phyloP scores from a whole-genome alignment of 1,140 invertebrate genomes.

The Hylyphantes graminicola region DNA sequence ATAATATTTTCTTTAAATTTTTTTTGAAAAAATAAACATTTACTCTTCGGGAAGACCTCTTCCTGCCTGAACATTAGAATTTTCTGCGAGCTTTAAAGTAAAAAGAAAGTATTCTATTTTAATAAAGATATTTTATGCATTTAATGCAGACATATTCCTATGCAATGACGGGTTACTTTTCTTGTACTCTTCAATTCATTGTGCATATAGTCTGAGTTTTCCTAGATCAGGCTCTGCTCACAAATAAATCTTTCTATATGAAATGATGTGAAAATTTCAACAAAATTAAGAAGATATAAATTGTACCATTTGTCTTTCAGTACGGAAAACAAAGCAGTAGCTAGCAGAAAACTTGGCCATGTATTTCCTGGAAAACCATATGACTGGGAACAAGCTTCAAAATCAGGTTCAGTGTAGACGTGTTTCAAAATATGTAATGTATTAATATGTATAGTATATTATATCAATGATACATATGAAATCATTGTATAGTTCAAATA shows the following conservation, averaged over 20 bases:
- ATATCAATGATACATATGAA: too few relatives aligned
- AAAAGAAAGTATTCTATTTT: too few relatives aligned
- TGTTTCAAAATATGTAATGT: too few relatives aligned
- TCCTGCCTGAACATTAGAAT: too few relatives aligned
- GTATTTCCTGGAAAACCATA: conserved; percentile 23
- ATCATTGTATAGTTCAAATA: too few relatives aligned
- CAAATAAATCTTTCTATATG: background rate
- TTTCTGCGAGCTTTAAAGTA: too few relatives aligned
- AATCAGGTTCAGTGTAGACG: background rate
- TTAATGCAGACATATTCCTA: background rate
- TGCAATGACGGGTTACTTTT: background rate
- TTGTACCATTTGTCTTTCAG: background rate
- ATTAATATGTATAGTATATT: too few relatives aligned
- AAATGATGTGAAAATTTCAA: background rate
- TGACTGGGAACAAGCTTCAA: conserved; percentile 7
- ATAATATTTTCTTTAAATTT: too few relatives aligned
- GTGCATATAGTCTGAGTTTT: background rate
- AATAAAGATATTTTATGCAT: too few relatives aligned
- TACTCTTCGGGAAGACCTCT: too few relatives aligned
- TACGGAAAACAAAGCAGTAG: background rate
- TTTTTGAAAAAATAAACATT: too few relatives aligned
- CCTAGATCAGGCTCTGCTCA: background rate
- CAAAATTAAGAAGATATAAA: background rate
- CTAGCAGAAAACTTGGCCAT: background rate
- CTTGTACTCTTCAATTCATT: background rate